These are phyloP conservation scores for Himalopsyche phryganea DNA, from an alignment of 1,140 invertebrate species.

Conservation along the genomic window DNA sequence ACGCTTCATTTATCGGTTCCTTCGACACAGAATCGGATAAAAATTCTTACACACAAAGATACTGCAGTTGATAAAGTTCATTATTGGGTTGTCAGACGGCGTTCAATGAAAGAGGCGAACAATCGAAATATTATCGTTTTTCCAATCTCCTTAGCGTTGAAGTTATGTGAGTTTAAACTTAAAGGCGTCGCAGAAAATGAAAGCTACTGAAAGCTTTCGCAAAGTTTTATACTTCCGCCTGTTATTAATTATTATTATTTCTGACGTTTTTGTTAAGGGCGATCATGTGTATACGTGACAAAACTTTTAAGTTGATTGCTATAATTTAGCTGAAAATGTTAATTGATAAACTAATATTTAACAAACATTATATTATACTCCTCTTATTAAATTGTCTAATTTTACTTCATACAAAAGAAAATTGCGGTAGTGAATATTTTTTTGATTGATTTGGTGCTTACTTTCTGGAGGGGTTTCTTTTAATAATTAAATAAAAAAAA, in stretches of 20 bases:
- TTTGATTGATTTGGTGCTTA: too few species aligned
- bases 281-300: conserved; percentile 10
- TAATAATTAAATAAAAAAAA: too few species aligned
- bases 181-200: conserved; percentile 7
- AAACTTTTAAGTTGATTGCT: too few species aligned
- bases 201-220: conserved; percentile 18
- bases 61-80: conserved; percentile 19
- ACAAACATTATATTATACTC: too few species aligned
- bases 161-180: conserved; percentile 24
- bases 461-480: too few species aligned
- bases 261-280: conserved; percentile 18
- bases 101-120: conserved; percentile 11
- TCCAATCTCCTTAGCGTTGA: conserved; percentile 17
- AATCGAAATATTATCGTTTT: conserved; percentile 25
- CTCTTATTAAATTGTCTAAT: too few species aligned
- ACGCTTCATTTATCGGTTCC: too few species aligned
- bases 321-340: too few species aligned
- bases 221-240: background rate
- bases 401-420: too few species aligned
- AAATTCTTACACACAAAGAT: background rate
- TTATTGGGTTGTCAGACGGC: conserved; percentile 24
- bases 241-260: conserved; percentile 19
- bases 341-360: too few species aligned
- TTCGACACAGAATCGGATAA: too few species aligned
- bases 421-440: too few species aligned